Evolutionary conservation across 2,113 vertebrate genomes (phyloP), one percentile per base, ranked within the genome.

Genomic region (Cinclus cinclus): DNA sequence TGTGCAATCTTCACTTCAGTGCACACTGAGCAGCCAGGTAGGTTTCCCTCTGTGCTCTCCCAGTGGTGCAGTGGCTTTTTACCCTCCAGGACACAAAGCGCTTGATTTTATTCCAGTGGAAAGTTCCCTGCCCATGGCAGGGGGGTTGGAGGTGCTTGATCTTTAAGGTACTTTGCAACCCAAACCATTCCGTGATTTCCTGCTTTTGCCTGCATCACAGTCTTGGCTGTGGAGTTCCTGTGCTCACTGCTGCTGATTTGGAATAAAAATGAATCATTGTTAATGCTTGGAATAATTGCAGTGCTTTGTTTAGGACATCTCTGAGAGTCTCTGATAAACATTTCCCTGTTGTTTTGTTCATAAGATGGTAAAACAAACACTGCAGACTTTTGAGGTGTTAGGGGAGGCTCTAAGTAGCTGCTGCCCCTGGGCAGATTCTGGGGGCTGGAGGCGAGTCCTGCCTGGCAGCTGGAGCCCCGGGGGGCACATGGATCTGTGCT

Each of bases 21-120:
- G 30, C 3, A 1, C 60, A 27, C 25, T 1, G 28, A 44, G 53
- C 58, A 73, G 28, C 22, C 9, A 9, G 1, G 3, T 7, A 2
- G 7, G 10, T 5, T 55, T 18, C 11, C 4, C 2, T 39, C 52
- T 46, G 2, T 23, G 6, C 33, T 8, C 35, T 84, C 15, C 0
- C 16, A 10, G 11, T 10, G 33, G 13, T 39, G 31, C 23, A n/a
- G 70, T 21, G 62, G 13, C 47, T 75, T 63, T 58, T 50, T 53
- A 6, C 17, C 35, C 22, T 21, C 20, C 27, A 22, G 71, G 27
- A 52, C 5, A 15, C 67, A 63, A 39, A 71, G 33, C 8, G 21
- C 50, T 44, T 55, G 21, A 3, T 76, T 75, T 49, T 62, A 35
- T 62, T 41, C 62, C 47, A 23, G 47, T 69, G 63, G 30, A 10